Conservation (phyloP, 2,113 vertebrate species). For the Macquaria ambigua region DNA sequence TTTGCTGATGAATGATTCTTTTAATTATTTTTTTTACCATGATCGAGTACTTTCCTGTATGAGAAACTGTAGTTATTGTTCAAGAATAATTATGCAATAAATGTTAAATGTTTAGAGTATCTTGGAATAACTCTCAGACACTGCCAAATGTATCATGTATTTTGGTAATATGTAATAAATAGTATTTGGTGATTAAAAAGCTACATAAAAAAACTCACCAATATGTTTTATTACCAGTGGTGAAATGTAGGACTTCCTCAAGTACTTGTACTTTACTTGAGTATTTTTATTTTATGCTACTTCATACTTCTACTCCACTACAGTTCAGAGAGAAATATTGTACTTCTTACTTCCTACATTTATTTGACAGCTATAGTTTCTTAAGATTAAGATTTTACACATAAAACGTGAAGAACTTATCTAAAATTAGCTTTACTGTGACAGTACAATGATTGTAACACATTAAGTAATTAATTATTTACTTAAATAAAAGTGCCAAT, state of each 20-base stretch:
- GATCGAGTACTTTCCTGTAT: not conserved
- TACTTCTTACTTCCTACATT: too few relatives aligned
- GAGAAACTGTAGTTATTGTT: not conserved
- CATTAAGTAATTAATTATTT: too few relatives aligned
- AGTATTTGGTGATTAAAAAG: slow-evolving; percentile 13
- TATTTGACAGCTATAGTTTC: too few relatives aligned
- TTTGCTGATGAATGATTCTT: not conserved
- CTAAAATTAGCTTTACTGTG: too few relatives aligned
- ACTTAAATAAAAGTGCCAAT: too few relatives aligned
- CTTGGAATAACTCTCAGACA: not conserved
- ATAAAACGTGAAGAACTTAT: too few relatives aligned
- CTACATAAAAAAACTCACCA: too few relatives aligned
- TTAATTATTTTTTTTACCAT: not conserved
- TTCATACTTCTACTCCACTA: too few relatives aligned
- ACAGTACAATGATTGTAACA: too few relatives aligned
- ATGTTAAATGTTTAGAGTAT: not conserved
- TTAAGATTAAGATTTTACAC: too few relatives aligned
- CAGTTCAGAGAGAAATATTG: too few relatives aligned
- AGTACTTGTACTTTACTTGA: not conserved
- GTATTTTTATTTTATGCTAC: not conserved
- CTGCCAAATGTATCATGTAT: not conserved
- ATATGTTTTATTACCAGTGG: too few relatives aligned
- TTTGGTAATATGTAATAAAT: slow-evolving; percentile 1
- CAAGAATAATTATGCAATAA: not conserved
- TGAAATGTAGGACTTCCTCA: not conserved